phyloP scores from a whole-genome alignment of 2,888 invertebrate genomes.

The Drosophila flavopinicola region DNA sequence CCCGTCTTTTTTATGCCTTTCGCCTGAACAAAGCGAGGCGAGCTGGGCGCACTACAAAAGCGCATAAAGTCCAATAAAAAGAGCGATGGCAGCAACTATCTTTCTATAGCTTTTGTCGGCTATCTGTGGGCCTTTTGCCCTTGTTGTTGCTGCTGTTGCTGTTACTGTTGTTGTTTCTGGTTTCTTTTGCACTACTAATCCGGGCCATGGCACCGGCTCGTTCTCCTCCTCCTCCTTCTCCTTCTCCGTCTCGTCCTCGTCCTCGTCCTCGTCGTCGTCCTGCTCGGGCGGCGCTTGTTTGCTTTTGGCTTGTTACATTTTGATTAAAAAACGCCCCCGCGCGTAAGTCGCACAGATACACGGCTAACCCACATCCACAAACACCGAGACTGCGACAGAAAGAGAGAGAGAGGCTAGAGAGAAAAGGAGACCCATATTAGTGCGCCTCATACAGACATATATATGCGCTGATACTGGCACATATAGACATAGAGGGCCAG shows the following conservation, averaged over 20 bases:
- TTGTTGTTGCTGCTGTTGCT: conserved; percentile 23
- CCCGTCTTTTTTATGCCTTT: conserved; percentile 7
- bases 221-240: conserved; percentile 16
- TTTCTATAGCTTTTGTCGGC: conserved; percentile 69
- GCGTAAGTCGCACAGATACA: conserved; percentile 65
- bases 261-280: conserved; percentile 9
- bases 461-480: conserved; percentile 13
- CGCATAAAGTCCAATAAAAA: conserved; percentile 80
- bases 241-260: conserved; percentile 14
- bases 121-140: conserved; percentile 75
- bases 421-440: conserved; percentile 32
- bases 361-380: conserved; percentile 44
- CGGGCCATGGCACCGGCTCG: conserved; percentile 59
- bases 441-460: conserved; percentile 9
- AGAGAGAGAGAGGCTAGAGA: neutral
- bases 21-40: conserved; percentile 35
- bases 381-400: conserved; percentile 2
- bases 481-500: conserved; percentile 18
- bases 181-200: conserved; percentile 77
- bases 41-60: conserved; percentile 62
- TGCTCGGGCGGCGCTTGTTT: conserved; percentile 62
- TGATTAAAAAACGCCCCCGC: conserved; percentile 80
- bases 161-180: conserved; percentile 39
- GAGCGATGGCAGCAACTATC: conserved; percentile 75
- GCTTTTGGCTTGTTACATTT: conserved; percentile 80